Evolutionary conservation across 2,113 vertebrate species (phyloP).

Genomic region (Paradisaea rubra): DNA sequence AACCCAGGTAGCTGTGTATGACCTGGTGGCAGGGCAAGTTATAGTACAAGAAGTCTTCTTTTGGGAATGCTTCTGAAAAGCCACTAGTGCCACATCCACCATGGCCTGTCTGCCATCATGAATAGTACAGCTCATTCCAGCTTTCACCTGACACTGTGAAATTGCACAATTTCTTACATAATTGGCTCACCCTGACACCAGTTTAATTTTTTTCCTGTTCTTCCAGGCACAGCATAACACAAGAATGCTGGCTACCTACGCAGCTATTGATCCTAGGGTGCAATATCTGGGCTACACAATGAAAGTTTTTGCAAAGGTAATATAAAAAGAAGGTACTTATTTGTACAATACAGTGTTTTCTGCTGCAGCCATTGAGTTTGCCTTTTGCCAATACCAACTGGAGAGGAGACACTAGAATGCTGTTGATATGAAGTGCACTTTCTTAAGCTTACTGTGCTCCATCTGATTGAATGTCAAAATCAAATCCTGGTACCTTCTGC

Average conservation of each 20-base stretch:
- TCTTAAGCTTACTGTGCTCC: background rate
- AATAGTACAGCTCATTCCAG: background rate
- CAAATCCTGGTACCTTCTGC: background rate
- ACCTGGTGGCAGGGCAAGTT: background rate
- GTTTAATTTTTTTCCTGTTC: background rate
- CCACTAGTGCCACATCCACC: background rate
- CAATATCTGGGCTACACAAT: conserved; percentile 95
- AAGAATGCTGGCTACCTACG: conserved; percentile 94
- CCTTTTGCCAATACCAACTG: background rate
- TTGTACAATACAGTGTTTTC: background rate
- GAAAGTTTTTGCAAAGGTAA: conserved; percentile 98
- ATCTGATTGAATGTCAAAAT: background rate
- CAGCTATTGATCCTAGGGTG: conserved; percentile 91
- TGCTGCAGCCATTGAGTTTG: background rate
- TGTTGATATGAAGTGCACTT: background rate
- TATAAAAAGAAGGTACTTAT: background rate
- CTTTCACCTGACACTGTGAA: background rate
- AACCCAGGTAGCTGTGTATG: background rate
- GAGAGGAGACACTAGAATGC: background rate
- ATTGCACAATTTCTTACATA: background rate
- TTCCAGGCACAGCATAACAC: conserved; percentile 95
- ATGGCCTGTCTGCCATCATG: background rate
- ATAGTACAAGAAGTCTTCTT: background rate
- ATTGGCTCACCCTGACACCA: background rate
- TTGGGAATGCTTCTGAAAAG: background rate